Evolutionary conservation across 2,797 vertebrate genomes (phyloP), one percentile per base, ranked within the genome.

Genomic region (Danionella dracula): DNA sequence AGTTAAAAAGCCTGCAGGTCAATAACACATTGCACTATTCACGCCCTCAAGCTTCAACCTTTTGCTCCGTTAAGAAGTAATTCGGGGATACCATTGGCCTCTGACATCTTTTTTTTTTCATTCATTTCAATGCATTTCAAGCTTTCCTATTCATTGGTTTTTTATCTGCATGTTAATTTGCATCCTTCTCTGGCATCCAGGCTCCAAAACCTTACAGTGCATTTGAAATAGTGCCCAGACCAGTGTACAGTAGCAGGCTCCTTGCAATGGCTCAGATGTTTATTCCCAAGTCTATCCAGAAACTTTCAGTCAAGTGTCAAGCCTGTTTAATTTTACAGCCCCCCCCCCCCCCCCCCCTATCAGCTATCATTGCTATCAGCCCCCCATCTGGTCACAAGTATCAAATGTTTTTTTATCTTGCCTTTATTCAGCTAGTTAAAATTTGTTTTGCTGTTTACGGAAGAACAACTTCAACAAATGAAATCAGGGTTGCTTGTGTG

Each of bases 331-430:
- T 71, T 76, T 71, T 75, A 80, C 55, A 65, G 68, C 70, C 56
- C 71, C 55, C 21, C 54, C 13, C 46, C 76, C 64, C 51, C 66
- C 79, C 16, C 64, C 51, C 66, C 79, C 19, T n/a, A n/a, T n/a
- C n/a, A n/a, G n/a, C n/a, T 77, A 64, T 60, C 57, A 74, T 82
- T 74, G 58, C 64, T 68, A 66, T 27, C 57, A 38, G 68, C 66
- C 67, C 34, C 65, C 68, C 58, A 60, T 74, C 63, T 74, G 55
- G 71, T 66, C 79, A 81, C 80, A 79, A 70, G 79, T 80, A 84
- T 78, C 87, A 89, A 83, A 84, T 89, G 85, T 76, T 89, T 87
- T n/a, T 87, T 83, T 84, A 73, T 85, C 79, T 86, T 79, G 83
- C 81, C 59, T 12, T 80, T 85, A n/a, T 84, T 82, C 62, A 81